Evolutionary conservation across 37 sponge, comb jelly and placozoan species (phyloP), one percentile per base, ranked within the genome.

Genomic region (Beroe forskalii): DNA sequence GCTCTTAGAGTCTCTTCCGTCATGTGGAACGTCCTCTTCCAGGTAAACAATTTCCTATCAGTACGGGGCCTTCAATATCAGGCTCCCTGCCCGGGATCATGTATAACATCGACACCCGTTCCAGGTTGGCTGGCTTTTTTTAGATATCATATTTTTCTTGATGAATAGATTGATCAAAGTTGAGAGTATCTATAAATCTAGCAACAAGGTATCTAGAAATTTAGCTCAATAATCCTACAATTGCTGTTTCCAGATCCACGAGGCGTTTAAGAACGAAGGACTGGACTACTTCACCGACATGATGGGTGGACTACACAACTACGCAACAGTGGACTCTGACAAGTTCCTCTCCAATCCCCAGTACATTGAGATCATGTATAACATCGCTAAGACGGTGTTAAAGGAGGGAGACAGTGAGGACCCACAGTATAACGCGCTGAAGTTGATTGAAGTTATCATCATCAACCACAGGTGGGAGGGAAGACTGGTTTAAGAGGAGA

Each of bases 221-320:
- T 23, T 20, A 23, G 23, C 20, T 61, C n/a, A n/a, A n/a, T n/a
- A n/a, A n/a, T n/a, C n/a, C n/a, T n/a, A n/a, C n/a, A n/a, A n/a
- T n/a, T n/a, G n/a, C n/a, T n/a, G n/a, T n/a, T n/a, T 14, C n/a
- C n/a, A n/a, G n/a, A n/a, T n/a, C n/a, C 92, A 95, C 75, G 93
- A 95, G 0, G 92, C 91, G n/a, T 97, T 97, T 64, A 40, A 40
- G 44, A 89, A 90, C 39, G 98, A 97, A 27, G 97, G 92, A 76
- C 95, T 90, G 64, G 98, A 97, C 91, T 96, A 91, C 67, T 97
- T 97, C 33, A 22, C 92, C 93, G 96, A 96, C 39, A 97, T 97
- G 76, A 93, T 94, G 92, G 83, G 94, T 3, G 89, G 92, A 39
- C 62, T 95, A 39, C 94, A 93, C 90, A 97, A 97, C 91, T 97